Conservation (phyloP, 2,888 invertebrate species). For the Xestia rhomboidea region DNA sequence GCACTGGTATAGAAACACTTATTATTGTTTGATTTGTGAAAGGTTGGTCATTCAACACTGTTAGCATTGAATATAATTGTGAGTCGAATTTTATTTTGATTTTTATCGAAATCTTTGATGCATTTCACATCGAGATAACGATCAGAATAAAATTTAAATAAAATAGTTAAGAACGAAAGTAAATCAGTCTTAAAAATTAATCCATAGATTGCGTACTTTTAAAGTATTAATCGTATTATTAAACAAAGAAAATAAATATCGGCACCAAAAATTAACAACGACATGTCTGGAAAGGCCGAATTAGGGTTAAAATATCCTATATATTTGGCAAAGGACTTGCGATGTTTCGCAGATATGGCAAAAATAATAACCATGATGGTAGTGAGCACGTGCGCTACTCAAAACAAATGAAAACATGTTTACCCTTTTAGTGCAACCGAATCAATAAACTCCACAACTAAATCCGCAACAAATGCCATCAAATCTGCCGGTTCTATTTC, state of each 20-base stretch:
- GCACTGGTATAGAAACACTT: conserved; percentile 26
- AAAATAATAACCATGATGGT: neutral
- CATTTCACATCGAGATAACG: neutral
- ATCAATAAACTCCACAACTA: conserved; percentile 41
- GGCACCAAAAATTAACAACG: neutral
- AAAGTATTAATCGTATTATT: neutral
- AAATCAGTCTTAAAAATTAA: neutral
- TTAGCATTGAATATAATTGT: conserved; percentile 24
- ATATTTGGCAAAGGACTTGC: neutral
- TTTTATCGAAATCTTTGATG: neutral
- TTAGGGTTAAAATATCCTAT: no score
- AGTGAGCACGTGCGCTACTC: neutral
- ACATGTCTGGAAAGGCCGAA: no score
- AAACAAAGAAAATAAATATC: neutral
- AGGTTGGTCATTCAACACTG: conserved; percentile 5
- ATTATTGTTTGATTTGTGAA: conserved; percentile 22
- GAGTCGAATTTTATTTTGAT: conserved; percentile 19
- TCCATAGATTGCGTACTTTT: neutral
- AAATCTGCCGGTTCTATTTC: conserved; percentile 58
- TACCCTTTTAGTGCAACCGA: conserved; percentile 1
- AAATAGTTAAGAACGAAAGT: neutral
- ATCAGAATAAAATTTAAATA: neutral
- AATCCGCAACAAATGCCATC: conserved; percentile 53
- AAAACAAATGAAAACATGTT: neutral
- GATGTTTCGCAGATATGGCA: neutral